A percentile compares a stretch with the other conserved stretches of the same genome.
phyloP scores from a whole-genome alignment of 2,113 vertebrate genomes.

The Antechinus flavipes region DNA sequence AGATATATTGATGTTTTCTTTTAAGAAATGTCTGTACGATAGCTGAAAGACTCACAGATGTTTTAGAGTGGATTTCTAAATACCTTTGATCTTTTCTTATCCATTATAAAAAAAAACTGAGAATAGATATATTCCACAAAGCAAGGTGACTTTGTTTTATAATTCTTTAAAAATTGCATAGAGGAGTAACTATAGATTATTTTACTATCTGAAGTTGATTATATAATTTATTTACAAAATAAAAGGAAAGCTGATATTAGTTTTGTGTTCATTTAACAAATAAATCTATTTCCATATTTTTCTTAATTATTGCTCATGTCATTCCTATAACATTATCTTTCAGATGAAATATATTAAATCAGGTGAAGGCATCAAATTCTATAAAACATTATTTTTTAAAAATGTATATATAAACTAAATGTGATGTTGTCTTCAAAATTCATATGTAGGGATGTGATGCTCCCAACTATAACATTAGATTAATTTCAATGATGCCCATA shows the following conservation, averaged over 20 bases:
- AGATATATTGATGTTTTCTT: constrained; percentile 37
- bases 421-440: background rate
- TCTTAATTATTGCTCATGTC: background rate
- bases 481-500: background rate
- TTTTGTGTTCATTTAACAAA: background rate
- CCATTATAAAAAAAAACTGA: background rate
- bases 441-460: constrained; percentile 8
- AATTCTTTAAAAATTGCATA: background rate
- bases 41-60: background rate
- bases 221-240: background rate
- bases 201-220: background rate
- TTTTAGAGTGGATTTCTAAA: constrained; percentile 24
- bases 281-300: background rate
- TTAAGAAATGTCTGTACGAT: constrained; percentile 26
- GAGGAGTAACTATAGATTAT: background rate
- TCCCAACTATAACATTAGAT: background rate
- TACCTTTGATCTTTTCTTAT: background rate
- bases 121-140: background rate
- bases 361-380: background rate
- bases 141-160: background rate
- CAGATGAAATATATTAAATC: background rate
- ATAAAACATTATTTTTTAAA: constrained; percentile 6
- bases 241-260: background rate
- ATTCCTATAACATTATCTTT: background rate
- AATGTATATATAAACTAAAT: background rate